A percentile compares a stretch with the other conserved stretches of the same genome.
These are phyloP conservation scores for Orgyia antiqua DNA, from an alignment of 2,888 invertebrate species.

Conservation along the genomic window DNA sequence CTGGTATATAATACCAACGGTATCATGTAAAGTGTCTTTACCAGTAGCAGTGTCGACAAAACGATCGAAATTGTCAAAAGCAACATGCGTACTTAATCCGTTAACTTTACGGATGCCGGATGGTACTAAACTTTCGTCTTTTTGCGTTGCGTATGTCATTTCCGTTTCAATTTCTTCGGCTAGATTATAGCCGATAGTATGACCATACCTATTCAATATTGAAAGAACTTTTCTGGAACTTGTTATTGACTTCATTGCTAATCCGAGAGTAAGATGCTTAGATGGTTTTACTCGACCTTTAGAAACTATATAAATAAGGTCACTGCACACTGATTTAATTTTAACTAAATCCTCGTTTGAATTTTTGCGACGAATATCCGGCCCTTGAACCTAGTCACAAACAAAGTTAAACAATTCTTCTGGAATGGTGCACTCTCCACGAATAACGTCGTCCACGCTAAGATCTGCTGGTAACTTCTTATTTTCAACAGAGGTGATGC, in stretches of 20 bases:
- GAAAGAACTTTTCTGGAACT: constrained; percentile 29
- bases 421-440: constrained; percentile 10
- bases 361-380: constrained; percentile 4
- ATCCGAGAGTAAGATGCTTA: constrained; percentile 27
- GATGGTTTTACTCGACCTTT: constrained; percentile 5
- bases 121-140: constrained; percentile 13
- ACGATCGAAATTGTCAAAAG: constrained; percentile 12
- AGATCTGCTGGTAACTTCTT: constrained; percentile 13
- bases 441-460: constrained; percentile 11
- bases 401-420: background rate
- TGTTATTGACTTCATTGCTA: constrained; percentile 32
- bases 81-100: constrained; percentile 1
- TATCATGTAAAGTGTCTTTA: constrained; percentile 40
- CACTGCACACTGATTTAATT: constrained; percentile 18
- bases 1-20: constrained; percentile 28
- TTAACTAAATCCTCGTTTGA: constrained; percentile 14
- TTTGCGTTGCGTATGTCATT: constrained; percentile 1
- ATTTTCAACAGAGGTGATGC: constrained; percentile 19
- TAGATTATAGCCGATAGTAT: constrained; percentile 1
- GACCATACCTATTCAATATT: constrained; percentile 25
- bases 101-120: constrained; percentile 3
- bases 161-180: constrained; percentile 6
- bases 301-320: constrained; percentile 5
- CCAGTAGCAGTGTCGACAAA: constrained; percentile 34
- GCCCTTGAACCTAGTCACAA: constrained; percentile 1